Evolutionary conservation across 2,113 vertebrate species (phyloP).

Genomic region (Thryonomys swinderianus): DNA sequence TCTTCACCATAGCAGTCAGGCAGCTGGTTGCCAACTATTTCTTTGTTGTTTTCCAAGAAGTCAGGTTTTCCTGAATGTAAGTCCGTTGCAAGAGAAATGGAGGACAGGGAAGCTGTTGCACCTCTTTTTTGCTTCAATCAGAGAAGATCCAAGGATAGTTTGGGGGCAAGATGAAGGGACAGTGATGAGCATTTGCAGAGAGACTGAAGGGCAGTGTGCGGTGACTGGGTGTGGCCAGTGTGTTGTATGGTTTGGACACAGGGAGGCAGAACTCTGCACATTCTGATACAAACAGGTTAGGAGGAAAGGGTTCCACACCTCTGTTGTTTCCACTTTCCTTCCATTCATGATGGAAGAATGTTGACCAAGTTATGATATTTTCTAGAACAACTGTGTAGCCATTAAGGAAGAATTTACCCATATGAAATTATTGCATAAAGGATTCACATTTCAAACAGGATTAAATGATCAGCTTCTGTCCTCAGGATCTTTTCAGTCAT

Average conservation of each 20-base stretch:
- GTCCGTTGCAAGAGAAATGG: background rate
- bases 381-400: background rate
- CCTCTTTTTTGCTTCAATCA: background rate
- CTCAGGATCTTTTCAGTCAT: background rate
- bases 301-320: background rate
- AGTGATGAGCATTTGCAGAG: background rate
- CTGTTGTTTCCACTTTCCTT: background rate
- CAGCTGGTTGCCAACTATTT: background rate
- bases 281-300: background rate
- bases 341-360: background rate
- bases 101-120: background rate
- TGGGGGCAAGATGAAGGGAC: background rate
- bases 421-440: background rate
- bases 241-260: background rate
- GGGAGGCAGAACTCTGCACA: background rate
- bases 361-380: background rate
- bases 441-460: background rate
- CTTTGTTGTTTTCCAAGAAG: background rate
- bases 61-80: background rate
- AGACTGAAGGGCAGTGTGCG: fast-evolving
- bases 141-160: background rate
- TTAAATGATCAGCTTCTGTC: background rate
- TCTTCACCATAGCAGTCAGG: background rate
- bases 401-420: background rate
- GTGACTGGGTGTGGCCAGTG: too few relatives aligned